Base-by-base conservation (phyloP, 2,888 invertebrate species). In the Euproctis similis region DNA sequence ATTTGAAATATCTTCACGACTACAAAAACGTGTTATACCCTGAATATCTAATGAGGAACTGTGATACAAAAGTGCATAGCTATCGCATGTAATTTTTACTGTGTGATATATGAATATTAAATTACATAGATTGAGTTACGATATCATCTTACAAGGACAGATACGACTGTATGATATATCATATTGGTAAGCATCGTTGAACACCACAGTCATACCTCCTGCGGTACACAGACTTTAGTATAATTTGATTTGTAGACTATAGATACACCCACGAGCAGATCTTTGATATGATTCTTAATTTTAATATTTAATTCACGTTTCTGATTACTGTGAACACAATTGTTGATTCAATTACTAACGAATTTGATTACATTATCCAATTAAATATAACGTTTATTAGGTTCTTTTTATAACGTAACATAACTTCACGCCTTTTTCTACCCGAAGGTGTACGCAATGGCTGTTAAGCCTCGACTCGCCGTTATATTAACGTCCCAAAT, bases 131-230 rank as follows among this genome's bases (percentile, higher is more conserved):
- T 84, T 61, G 49, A 60, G 70, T 81, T 61, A 59, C 78, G 55
- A 61, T 81, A 76, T 81, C 69, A 40, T 43, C 50, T 81, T 59
- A 67, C 81, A 74, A 80, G 80, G 82, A 62, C 61, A 62, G 56
- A 46, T 55, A 58, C 47, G 60, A 55, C 56, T 58, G 62, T 70
- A 70, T 75, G 73, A 74, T 76, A 81, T 76, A 69, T 74, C 73
- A 80, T 73, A 75, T n/a, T 75, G 75, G 61, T 61, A 76, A 62
- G 75, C 66, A 70, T 74, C 71, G 59, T 58, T 72, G 74, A 68
- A 44, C 80, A 78, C 73, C 69, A 56, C n/a, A n/a, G n/a, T n/a
- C n/a, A n/a, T n/a, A n/a, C 60, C 53, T 54, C 62, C 64, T 63
- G 44, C 55, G 51, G 46, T 46, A 42, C 45, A 42, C 38, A 46